Conservation (phyloP, 2,888 invertebrate species). For the Drosophila anomalata region DNA sequence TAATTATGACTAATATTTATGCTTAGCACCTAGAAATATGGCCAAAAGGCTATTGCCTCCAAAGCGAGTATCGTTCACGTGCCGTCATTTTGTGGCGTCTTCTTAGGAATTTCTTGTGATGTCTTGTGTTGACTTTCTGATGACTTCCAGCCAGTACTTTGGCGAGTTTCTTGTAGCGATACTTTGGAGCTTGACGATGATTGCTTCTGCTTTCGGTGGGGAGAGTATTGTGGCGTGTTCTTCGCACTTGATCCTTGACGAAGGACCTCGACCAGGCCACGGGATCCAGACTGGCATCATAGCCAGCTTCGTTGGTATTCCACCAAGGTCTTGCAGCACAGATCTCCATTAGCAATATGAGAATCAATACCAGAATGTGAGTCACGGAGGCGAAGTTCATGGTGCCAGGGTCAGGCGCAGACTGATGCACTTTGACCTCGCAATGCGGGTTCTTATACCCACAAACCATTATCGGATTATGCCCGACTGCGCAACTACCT, state of each 20-base stretch:
- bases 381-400: conserved; percentile 29
- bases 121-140: conserved; percentile 7
- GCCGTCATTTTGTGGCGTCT: conserved; percentile 51
- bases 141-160: not conserved
- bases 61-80: conserved; percentile 23
- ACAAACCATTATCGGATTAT: conserved; percentile 25
- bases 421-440: conserved; percentile 67
- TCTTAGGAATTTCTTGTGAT: conserved; percentile 32
- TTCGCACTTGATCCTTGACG: conserved; percentile 74
- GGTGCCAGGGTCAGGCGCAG: conserved; percentile 26
- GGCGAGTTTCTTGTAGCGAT: conserved; percentile 6
- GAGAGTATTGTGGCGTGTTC: conserved; percentile 56
- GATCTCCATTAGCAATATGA: conserved; percentile 14
- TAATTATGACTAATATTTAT: conserved; percentile 16
- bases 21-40: conserved; percentile 41
- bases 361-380: conserved; percentile 16
- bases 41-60: conserved; percentile 18
- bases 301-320: conserved; percentile 54
- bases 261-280: conserved; percentile 79
- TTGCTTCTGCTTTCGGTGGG: conserved; percentile 2
- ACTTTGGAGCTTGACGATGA: conserved; percentile 7
- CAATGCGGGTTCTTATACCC: conserved; percentile 49
- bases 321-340: conserved; percentile 63
- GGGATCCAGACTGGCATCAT: conserved; percentile 81
- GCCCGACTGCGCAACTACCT: conserved; percentile 28